phyloP scores from a whole-genome alignment of 2,797 vertebrate genomes.

The Catostomus latipinnis region DNA sequence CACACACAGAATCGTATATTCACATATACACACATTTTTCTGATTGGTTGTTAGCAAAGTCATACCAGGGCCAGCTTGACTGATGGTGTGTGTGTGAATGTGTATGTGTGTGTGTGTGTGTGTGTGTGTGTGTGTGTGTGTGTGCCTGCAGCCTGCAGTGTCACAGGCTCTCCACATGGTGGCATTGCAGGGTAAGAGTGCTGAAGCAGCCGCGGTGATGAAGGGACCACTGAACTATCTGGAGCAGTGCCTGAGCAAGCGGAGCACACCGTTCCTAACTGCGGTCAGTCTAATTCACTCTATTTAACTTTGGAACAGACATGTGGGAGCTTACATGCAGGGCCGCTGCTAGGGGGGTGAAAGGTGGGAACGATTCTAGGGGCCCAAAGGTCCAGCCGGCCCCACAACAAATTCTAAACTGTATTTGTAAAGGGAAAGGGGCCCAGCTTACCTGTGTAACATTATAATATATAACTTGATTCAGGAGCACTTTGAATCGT shows the following conservation, averaged over 20 bases:
- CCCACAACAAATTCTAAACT: no score
- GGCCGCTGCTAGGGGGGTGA: no score
- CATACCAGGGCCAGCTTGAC: not conserved
- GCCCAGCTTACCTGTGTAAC: no score
- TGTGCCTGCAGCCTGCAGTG: conserved; percentile 78
- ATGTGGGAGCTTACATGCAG: no score
- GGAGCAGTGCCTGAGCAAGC: conserved; percentile 81
- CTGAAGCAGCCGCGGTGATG: conserved; percentile 74
- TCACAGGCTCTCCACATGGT: conserved; percentile 78
- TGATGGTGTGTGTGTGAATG: not conserved
- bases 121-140: conserved; percentile 33
- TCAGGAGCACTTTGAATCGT: no score
- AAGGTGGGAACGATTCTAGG: no score
- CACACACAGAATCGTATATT: no score
- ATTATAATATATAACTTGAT: no score
- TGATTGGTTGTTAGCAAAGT: not conserved
- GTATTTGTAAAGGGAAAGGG: no score
- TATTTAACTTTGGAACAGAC: no score
- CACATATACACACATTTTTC: no score
- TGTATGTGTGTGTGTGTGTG: not conserved
- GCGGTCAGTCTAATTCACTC: conserved; percentile 74
- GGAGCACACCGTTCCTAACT: conserved; percentile 74
- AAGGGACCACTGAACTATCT: conserved; percentile 76
- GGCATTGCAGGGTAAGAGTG: conserved; percentile 82
- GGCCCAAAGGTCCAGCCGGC: no score